A percentile compares a stretch with the other conserved stretches of the same genome.
These are phyloP conservation scores for Temnothorax curvispinosus DNA, from an alignment of 1,140 invertebrate species.

Conservation along the genomic window DNA sequence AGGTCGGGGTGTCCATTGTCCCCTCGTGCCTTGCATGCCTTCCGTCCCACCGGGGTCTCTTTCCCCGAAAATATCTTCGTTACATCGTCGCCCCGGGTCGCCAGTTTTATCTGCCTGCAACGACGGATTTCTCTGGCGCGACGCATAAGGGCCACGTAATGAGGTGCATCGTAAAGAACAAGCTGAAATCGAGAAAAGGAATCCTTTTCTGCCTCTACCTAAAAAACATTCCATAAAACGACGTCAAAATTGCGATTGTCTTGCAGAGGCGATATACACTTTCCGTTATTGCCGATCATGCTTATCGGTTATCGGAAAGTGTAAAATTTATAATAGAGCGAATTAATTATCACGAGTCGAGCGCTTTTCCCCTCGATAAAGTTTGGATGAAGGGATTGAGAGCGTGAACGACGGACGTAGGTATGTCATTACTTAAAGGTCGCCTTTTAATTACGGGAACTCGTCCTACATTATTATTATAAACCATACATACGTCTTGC, in stretches of 20 bases:
- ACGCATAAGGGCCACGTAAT: conserved; percentile 25
- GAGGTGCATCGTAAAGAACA: conserved; percentile 11
- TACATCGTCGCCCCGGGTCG: not conserved
- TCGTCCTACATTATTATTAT: not conserved
- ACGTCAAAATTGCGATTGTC: not conserved
- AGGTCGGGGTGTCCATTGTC: conserved; percentile 60
- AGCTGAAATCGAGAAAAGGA: not conserved
- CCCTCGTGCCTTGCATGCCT: not conserved
- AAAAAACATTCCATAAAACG: not conserved
- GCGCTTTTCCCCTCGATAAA: not conserved
- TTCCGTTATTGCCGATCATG: not conserved
- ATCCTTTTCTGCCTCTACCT: not conserved
- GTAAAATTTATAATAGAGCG: not conserved
- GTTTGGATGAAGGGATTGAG: not conserved
- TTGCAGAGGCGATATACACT: not conserved
- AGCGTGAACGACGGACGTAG: not conserved
- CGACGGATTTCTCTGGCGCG: conserved; percentile 3
- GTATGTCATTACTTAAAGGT: not conserved
- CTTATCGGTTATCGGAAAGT: not conserved
- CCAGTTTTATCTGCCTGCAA: conserved; percentile 13
- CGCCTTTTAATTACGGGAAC: not conserved
- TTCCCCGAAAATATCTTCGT: conserved; percentile 62
- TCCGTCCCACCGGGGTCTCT: not conserved
- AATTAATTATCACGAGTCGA: not conserved
- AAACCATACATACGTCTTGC: not conserved